These are phyloP conservation scores for Lepidocolaptes lacrymiger DNA, from an alignment of 2,797 vertebrate species.

Conservation along the genomic window DNA sequence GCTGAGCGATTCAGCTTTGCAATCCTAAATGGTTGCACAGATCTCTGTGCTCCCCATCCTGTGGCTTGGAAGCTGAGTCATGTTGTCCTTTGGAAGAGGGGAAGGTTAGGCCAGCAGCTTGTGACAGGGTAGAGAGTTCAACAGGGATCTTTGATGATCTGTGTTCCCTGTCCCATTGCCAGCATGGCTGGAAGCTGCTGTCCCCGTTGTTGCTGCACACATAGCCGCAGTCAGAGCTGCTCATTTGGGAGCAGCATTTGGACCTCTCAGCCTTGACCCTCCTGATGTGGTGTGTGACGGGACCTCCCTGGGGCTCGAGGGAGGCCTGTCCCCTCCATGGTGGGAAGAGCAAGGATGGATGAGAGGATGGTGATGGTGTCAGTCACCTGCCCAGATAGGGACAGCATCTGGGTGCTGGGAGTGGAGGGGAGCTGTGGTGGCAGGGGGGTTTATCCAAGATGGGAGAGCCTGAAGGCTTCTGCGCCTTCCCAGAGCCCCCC, in stretches of 20 bases:
- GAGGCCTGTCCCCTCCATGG: accelerated
- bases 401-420: background rate
- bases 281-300: accelerated
- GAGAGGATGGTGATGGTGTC: background rate
- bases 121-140: background rate
- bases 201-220: background rate
- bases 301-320: accelerated
- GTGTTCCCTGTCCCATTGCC: accelerated
- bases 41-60: background rate
- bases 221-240: background rate
- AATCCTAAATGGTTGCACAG: background rate
- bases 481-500: background rate
- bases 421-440: accelerated
- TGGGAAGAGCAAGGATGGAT: accelerated
- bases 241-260: background rate
- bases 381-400: background rate
- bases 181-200: background rate
- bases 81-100: background rate
- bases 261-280: background rate
- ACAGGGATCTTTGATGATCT: background rate
- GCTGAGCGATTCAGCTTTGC: background rate
- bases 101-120: background rate
- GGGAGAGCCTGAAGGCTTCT: background rate
- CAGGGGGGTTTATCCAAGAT: background rate
- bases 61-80: background rate